phyloP scores from a whole-genome alignment of 2,888 invertebrate genomes.

The Chrysolina haemoptera region DNA sequence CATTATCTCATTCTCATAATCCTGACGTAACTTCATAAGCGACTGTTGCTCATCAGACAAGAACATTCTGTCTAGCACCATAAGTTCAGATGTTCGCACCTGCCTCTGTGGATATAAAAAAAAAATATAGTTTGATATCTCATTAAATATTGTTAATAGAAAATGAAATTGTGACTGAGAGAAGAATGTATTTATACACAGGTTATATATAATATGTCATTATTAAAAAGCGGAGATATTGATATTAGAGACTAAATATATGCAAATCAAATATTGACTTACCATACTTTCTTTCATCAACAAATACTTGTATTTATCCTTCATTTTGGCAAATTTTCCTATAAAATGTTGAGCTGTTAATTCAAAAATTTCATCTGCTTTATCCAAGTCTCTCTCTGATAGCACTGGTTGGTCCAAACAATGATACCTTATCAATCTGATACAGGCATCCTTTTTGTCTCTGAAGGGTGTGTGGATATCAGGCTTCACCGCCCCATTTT shows the following conservation, averaged over 20 bases:
- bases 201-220: too few species aligned
- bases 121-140: too few species aligned
- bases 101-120: constrained; percentile 72
- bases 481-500: constrained; percentile 81
- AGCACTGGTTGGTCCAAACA: constrained; percentile 80
- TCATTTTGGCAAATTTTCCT: constrained; percentile 80
- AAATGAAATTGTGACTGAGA: too few species aligned
- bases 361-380: constrained; percentile 81
- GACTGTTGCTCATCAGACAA: constrained; percentile 80
- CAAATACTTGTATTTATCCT: constrained; percentile 81
- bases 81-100: constrained; percentile 82
- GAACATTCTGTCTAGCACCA: constrained; percentile 84
- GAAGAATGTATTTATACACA: too few species aligned
- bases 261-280: constrained; percentile 57
- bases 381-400: constrained; percentile 76
- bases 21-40: constrained; percentile 75
- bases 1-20: constrained; percentile 62
- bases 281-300: constrained; percentile 86
- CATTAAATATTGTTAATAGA: too few species aligned
- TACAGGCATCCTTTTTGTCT: constrained; percentile 82
- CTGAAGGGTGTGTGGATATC: constrained; percentile 82
- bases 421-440: constrained; percentile 83
- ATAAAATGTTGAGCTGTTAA: constrained; percentile 78
- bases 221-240: too few species aligned
- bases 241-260: not conserved